Evolutionary conservation across 2,797 vertebrate genomes (phyloP), one percentile per base, ranked within the genome.

Genomic region (Emys orbicularis): DNA sequence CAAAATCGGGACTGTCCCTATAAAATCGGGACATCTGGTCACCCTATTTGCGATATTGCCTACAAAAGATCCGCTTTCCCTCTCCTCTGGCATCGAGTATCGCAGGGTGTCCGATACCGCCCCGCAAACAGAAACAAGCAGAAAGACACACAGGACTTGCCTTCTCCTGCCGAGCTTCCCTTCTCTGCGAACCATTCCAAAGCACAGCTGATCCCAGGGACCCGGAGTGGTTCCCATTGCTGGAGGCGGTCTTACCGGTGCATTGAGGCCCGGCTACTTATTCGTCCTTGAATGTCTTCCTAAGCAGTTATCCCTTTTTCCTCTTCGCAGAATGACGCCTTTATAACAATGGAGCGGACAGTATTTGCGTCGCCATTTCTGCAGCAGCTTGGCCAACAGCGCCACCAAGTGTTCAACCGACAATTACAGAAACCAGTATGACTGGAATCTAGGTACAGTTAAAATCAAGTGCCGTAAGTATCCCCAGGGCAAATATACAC

Each of bases 81-180:
- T 89, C 91, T 97, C 97, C 82, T 98, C 97, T 19, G 47, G 53
- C 31, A 97, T 57, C 76, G 91, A 96, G 82, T 97, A 97, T 44
- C 68, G 91, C 92, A 57, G 41, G 15, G 82, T 31, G 80, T 89
- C 80, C 0, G n/a, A 95, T 88, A 97, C 97, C 92, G 98, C 91
- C 53, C 88, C 87, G 68, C 92, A 93, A 79, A 94, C 13, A 61
- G 53, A 83, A 44, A 94, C 79, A 49, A 97, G 80, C 61, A 98
- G 31, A 96, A 98, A 54, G 81, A 93, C 85, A 8, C n/a, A 16
- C 2, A 65, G 52, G 34, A 95, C 94, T 97, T 96, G 96, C 96
- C 95, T 96, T 89, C 86, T 88, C 31, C 37, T 97, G 98, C 41
- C 44, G 57, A n/a, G 68, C 41, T 72, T 74, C 34, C 44, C 74